A percentile compares a stretch with the other conserved stretches of the same genome.
These are phyloP conservation scores for Cyaniris semiargus DNA, from an alignment of 2,888 invertebrate species.

Conservation along the genomic window DNA sequence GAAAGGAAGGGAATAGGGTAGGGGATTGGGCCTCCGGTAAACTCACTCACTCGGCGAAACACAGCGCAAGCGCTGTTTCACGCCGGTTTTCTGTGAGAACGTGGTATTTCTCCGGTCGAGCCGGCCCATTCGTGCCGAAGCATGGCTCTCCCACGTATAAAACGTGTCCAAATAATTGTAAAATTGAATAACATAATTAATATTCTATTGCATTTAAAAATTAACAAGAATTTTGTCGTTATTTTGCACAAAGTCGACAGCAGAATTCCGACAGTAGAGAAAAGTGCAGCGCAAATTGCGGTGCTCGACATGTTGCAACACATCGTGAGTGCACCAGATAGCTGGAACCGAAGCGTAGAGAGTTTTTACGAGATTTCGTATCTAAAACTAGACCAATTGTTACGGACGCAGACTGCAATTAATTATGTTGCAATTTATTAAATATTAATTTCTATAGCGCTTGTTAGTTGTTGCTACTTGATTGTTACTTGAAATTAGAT, in stretches of 20 bases:
- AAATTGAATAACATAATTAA: no score
- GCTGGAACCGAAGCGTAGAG: conserved; percentile 18
- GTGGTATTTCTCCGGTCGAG: no score
- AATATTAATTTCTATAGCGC: background rate
- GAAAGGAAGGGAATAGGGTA: no score
- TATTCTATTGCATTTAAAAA: no score
- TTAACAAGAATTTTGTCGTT: no score
- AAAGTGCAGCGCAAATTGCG: background rate
- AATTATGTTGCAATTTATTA: conserved; percentile 7
- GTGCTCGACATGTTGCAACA: background rate
- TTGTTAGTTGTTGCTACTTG: background rate
- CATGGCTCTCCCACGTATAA: no score
- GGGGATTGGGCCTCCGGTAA: no score
- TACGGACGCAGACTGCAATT: conserved; percentile 17
- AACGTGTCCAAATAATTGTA: no score
- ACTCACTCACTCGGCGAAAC: no score
- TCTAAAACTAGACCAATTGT: conserved; percentile 28
- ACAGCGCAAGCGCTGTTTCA: no score
- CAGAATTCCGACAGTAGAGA: background rate
- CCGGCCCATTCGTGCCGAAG: no score
- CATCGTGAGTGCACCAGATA: conserved; percentile 23
- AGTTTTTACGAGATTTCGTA: conserved; percentile 16
- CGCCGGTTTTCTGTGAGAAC: no score
- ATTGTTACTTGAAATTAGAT: background rate
- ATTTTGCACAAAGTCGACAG: background rate